Evolutionary conservation across 2,888 invertebrate species (phyloP), one percentile per base, ranked within the genome.

Genomic region (Caradrina clavipalpis): DNA sequence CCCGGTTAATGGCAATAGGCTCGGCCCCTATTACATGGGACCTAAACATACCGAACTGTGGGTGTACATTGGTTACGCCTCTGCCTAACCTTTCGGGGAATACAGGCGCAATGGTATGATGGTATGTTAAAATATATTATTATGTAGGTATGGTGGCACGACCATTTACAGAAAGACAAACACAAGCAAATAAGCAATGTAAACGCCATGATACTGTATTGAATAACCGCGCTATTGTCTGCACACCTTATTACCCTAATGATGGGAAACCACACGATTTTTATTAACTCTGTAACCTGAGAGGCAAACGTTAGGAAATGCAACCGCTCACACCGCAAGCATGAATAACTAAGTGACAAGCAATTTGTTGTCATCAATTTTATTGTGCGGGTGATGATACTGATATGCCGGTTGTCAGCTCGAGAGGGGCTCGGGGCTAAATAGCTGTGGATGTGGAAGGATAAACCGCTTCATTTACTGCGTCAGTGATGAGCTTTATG

Each of bases 211-310:
- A 73, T 35, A 53, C 58, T 21, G 21, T 10, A 74, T 68, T 79
- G 56, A 74, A 79, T 73, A 59, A 55, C 50, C 54, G 13, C 45
- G 15, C 42, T 53, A 74, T 79, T 78, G 75, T 79, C n/a, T 68
- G 11, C 39, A 51, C 53, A 73, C 64, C 61, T 72, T 53, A 78
- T 65, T 73, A 65, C 62, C 13, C 50, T 68, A 63, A 64, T 68
- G 76, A 68, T 79, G 80, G 39, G 62, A 68, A 79, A 74, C 62
- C 68, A 19, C 80, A 68, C 19, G 26, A 74, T 19, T 67, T 73
- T 63, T 56, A 67, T 68, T 63, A 63, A 15, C n/a, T 56, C 53
- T 42, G 62, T 22, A 79, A 74, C 45, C 53, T 2, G n/a, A 66
- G 58, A 74, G 19, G 26, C 15, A 8, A 42, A n/a, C 31, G 59